Base-by-base conservation (phyloP, 2,888 invertebrate genomes). In the Caenorhabditis afra region DNA sequence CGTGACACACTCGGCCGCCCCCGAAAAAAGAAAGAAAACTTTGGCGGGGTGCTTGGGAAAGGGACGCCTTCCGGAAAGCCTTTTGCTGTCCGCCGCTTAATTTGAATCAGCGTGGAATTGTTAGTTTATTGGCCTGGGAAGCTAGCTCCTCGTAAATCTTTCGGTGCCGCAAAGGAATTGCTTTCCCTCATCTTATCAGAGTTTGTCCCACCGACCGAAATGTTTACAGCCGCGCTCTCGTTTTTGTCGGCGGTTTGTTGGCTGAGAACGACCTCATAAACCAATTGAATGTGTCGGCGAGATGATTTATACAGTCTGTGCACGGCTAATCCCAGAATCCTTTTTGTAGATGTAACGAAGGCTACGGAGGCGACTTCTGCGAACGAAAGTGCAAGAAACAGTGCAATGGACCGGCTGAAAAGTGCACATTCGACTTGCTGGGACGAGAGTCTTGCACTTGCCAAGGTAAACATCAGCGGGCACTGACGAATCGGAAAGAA, bases 331-430 rank as follows among this genome's bases (percentile, higher is more conserved):
- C 35, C 18, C 12, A 18, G 39, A 20, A 12, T 57, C 20, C 16
- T 8, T 8, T 44, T 67, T 79, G 0, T 74, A 79, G 79, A 20
- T 79, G 79, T 37, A 39, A 61, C 47, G 18, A 64, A 0, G 79
- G 74, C 58, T 74, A 22, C 37, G 79, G 74, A 29, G 79, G 79
- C n/a, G 55, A 52, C 1, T 55, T 53, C 14, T 79, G 79, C 22
- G 74, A 79, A 41, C 35, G 41, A n/a, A 49, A 16, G 16, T 79
- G 79, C 58, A 29, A 29, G 29, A 29, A 29, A 29, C 29, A 29
- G 29, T 29, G 29, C 7, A 29, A 29, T 29, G 29, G 29, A 1
- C 18, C 39, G 10, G 61, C 37, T 12, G 12, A 61, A n/a, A 79
- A 79, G 16, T 79, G 78, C 18, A 50, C 47, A 3, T 57, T 62